Evolutionary conservation across 1,140 invertebrate species (phyloP), one percentile per base, ranked within the genome.

Genomic region (Brachionus paranguensis): DNA sequence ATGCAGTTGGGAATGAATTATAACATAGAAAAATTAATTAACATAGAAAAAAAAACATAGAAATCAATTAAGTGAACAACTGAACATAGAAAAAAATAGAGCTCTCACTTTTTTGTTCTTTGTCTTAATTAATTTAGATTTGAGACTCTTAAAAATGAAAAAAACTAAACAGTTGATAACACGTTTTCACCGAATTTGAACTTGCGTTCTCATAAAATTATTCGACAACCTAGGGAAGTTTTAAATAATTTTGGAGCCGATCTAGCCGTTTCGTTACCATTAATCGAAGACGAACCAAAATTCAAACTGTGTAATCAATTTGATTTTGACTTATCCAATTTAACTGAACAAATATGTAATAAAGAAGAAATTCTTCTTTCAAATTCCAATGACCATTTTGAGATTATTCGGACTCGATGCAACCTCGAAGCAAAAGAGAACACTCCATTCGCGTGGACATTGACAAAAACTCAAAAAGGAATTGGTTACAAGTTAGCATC

Each of bases 391-490:
- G 29, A 68, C 55, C 55, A 24, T 14, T 17, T 64, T 27, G 5
- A 27, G 10, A 24, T 29, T 29, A 68, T 7, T 11, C 27, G 14
- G 37, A 14, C 64, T 29, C 14, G 27, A 68, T 68, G 27, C 24
- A 68, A 11, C 14, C 24, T 29, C 37, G 14, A 8, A 29, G 14
- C 20, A 14, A 68, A 27, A 68, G 20, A 68, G 11, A 68, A 68
- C 29, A 10, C 20, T 29, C 8, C 33, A 41, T 72, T 41, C 33
- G 37, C 68, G 5, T 41, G 68, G 37, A 72, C 68, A 41, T 43
- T 72, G n/a, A 41, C 68, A 17, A 43, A 72, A 41, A 41, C 68
- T 72, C 68, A 72, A 72, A 72, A 72, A 41, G 68, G 33, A 37
- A 37, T 64, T 1, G 11, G 10, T 14, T 43, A 72, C n/a, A 72